Percentiles rank a stretch among this genome's conserved stretches.
phyloP scores from a whole-genome alignment of 2,888 invertebrate genomes.

The Galerucella nymphaeae region DNA sequence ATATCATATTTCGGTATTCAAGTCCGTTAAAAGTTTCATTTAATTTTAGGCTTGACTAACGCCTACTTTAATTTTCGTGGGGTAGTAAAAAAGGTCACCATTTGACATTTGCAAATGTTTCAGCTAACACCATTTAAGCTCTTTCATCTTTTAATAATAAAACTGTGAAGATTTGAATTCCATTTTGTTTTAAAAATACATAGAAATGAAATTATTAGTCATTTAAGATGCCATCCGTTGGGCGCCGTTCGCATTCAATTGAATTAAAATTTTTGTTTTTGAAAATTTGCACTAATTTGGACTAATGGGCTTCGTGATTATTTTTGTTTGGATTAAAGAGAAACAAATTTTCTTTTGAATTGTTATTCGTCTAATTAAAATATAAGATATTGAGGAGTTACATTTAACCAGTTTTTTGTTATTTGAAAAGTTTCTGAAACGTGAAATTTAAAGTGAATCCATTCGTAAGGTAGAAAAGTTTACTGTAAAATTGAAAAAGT shows the following conservation, averaged over 20 bases:
- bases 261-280: too few relatives aligned
- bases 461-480: conserved; percentile 28
- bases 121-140: conserved; percentile 46
- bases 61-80: conserved; percentile 59
- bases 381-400: background rate
- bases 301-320: background rate
- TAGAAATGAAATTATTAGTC: too few relatives aligned
- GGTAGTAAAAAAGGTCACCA: conserved; percentile 56
- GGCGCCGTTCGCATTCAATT: too few relatives aligned
- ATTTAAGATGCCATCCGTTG: too few relatives aligned
- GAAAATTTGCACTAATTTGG: too few relatives aligned
- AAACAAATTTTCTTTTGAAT: background rate
- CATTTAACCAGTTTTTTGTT: background rate
- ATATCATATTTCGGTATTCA: conserved; percentile 38
- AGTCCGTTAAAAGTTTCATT: conserved; percentile 52
- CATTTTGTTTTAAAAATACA: background rate
- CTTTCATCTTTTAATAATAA: conserved; percentile 38
- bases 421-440: conserved; percentile 14
- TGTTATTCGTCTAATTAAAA: background rate
- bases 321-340: background rate
- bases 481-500: conserved; percentile 48
- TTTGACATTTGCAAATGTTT: conserved; percentile 55
- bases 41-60: conserved; percentile 59
- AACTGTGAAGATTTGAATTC: background rate
- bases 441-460: conserved; percentile 21